Conservation (phyloP, 2,888 invertebrate genomes). For the Linnaemya tessellans region DNA sequence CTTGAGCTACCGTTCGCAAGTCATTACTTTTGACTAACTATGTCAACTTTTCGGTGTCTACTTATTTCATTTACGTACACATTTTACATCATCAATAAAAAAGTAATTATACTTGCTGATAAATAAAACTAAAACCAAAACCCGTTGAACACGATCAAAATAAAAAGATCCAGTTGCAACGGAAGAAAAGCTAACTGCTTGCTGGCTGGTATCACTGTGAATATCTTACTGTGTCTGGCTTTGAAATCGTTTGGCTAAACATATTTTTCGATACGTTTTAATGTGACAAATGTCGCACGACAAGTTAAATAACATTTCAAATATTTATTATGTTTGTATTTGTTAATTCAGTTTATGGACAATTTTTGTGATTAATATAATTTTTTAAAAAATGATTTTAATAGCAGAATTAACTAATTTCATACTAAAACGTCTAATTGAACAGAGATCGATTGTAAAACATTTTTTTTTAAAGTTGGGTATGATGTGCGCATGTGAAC, state of each 20-base stretch:
- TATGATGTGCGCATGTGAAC: neutral
- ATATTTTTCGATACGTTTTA: slow-evolving; percentile 49
- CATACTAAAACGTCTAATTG: slow-evolving; percentile 25
- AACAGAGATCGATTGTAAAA: slow-evolving; percentile 27
- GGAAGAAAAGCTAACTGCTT: slow-evolving; percentile 49
- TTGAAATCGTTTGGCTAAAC: slow-evolving; percentile 34
- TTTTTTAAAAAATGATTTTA: slow-evolving; percentile 45
- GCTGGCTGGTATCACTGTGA: neutral
- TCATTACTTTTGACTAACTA: slow-evolving; percentile 59
- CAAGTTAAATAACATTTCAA: slow-evolving; percentile 67
- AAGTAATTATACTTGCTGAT: slow-evolving; percentile 6
- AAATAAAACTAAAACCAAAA: slow-evolving; percentile 33
- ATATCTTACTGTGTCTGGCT: neutral
- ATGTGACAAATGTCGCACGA: slow-evolving; percentile 71
- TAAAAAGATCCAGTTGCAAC: slow-evolving; percentile 51
- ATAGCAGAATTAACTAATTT: slow-evolving; percentile 41
- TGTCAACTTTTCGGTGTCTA: slow-evolving; percentile 48
- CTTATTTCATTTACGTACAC: neutral
- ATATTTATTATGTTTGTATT: slow-evolving; percentile 52
- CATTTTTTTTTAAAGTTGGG: neutral
- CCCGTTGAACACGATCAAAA: slow-evolving; percentile 55
- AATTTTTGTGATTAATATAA: slow-evolving; percentile 48
- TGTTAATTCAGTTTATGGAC: slow-evolving; percentile 45
- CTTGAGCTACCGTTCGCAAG: slow-evolving; percentile 59
- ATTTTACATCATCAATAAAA: slow-evolving; percentile 43